Conservation (phyloP, 2,797 vertebrate genomes). For the Otus scops region DNA sequence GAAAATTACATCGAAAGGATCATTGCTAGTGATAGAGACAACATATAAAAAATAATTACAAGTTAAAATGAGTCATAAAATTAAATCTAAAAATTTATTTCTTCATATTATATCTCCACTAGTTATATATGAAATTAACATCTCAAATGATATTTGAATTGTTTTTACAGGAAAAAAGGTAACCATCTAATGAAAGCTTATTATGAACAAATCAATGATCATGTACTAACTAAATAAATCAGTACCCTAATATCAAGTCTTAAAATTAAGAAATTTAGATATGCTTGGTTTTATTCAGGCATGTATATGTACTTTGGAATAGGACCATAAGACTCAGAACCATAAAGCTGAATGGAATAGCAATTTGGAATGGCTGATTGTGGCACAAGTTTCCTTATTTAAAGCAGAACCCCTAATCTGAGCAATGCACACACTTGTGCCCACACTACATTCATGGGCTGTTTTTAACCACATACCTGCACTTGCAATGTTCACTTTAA, state of each 20-base stretch:
- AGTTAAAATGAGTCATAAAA: not conserved
- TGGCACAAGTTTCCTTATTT: not conserved
- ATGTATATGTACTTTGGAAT: not conserved
- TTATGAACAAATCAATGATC: not conserved
- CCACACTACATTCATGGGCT: not conserved
- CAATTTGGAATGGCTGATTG: not conserved
- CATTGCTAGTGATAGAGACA: not conserved
- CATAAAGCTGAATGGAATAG: not conserved
- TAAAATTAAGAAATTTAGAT: not conserved
- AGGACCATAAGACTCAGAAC: not conserved
- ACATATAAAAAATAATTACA: not conserved
- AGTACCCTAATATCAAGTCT: not conserved
- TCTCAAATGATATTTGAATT: not conserved
- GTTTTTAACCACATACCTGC: not conserved
- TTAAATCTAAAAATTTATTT: not conserved
- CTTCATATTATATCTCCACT: not conserved
- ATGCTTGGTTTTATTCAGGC: not conserved
- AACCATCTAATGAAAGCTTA: not conserved
- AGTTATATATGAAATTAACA: not conserved
- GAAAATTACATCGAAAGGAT: not conserved
- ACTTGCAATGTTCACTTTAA: not conserved
- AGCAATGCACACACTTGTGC: not conserved
- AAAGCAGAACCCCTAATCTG: not conserved
- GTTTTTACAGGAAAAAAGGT: not conserved
- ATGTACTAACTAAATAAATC: not conserved